Evolutionary conservation across 2,888 invertebrate genomes (phyloP), one percentile per base, ranked within the genome.

Genomic region (Trichacis sp.): DNA sequence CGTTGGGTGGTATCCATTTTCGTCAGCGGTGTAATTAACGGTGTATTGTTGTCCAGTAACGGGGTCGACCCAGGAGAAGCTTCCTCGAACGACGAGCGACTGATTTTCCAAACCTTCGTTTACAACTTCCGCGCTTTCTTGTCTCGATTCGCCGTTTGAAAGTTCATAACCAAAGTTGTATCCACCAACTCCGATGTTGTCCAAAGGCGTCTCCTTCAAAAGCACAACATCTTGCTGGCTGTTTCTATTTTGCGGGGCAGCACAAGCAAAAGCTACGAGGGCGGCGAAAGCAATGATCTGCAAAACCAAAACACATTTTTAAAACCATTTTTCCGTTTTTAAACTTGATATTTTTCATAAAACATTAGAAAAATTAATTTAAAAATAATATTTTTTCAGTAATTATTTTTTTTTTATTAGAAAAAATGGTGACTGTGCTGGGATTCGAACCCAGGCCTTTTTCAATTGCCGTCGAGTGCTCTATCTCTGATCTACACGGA

Each of bases 1-100:
- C n/a, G n/a, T n/a, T 17, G 77, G 75, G 17, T 70, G 74, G 76
- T 75, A 78, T 18, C 77, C 77, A 15, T 73, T 74, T 52, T 76
- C 74, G 62, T 78, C 78, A 38, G 78, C 79, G 50, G 70, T 65
- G 67, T 80, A 79, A 15, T 51, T 72, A 18, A 80, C 67, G 24
- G 70, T 70, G 72, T 71, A 78, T 15, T 53, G 61, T 36, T 70
- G 69, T n/a, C 66, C 70, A 43, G 73, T 72, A 2, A 19, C 64
- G 1, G 78, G 76, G 36, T 75, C 76, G 14, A 77, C 73, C 51
- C 57, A 77, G 29, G 75, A 69, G 74, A 59, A 80, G 38, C 76
- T 74, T 52, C 82, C 82, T 1, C 61, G 62, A 12, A 79, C 77
- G 1, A 72, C 71, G 15, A 77, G 52, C 9, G 64, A 49, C 18